Evolutionary conservation across 2,888 invertebrate genomes (phyloP).

Genomic region (Acleris laterana): DNA sequence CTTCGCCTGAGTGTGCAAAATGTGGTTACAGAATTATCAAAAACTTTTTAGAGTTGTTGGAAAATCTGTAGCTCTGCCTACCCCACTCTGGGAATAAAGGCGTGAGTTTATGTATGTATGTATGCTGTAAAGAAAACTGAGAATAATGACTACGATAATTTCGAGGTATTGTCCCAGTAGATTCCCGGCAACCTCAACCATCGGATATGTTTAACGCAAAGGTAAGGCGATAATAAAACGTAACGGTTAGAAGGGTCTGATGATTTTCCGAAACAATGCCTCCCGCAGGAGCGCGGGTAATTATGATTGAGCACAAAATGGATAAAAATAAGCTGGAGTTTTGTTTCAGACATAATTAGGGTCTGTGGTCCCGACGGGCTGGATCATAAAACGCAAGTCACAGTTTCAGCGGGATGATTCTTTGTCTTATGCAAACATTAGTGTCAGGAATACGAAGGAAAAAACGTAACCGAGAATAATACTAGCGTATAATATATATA

Average conservation of each 20-base stretch:
- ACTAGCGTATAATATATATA: neutral
- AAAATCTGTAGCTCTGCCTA: no score
- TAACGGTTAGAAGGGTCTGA: slow-evolving; percentile 53
- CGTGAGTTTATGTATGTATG: no score
- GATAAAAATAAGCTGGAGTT: slow-evolving; percentile 79
- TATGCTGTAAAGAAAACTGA: neutral
- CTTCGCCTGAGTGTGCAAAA: no score
- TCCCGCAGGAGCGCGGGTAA: slow-evolving; percentile 74
- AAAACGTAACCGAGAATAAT: neutral
- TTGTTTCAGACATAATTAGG: slow-evolving; percentile 83
- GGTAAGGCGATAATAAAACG: slow-evolving; percentile 53
- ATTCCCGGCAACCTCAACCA: neutral
- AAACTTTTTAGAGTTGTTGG: no score
- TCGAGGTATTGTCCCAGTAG: neutral
- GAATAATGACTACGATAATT: neutral
- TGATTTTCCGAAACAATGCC: slow-evolving; percentile 72
- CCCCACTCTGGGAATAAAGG: no score
- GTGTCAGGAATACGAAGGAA: neutral
- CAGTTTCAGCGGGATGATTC: slow-evolving; percentile 38
- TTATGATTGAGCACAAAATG: slow-evolving; percentile 84
- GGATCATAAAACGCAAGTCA: slow-evolving; percentile 68
- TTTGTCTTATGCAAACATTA: slow-evolving; percentile 31
- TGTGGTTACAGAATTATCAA: no score
- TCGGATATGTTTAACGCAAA: slow-evolving; percentile 15
- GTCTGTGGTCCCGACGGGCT: slow-evolving; percentile 77